Evolutionary conservation across 1,140 invertebrate genomes (phyloP).

Genomic region (Achatina immaculata): DNA sequence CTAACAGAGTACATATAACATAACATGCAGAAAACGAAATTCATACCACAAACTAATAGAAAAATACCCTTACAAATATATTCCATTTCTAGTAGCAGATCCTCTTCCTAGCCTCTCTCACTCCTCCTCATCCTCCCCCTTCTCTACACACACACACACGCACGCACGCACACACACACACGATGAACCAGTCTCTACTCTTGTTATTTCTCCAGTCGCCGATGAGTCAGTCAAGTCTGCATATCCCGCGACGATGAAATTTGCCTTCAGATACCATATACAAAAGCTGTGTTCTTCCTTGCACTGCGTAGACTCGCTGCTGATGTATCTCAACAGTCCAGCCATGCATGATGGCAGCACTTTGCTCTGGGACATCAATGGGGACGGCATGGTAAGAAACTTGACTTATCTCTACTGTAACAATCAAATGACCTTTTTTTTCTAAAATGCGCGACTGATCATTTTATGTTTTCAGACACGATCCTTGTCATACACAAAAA

Average conservation of each 20-base stretch:
- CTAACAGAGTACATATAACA: no score
- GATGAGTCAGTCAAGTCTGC: neutral
- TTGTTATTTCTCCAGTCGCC: neutral
- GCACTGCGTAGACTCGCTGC: neutral
- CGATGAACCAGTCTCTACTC: neutral
- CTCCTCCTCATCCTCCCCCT: neutral
- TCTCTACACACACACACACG: constrained; percentile 11
- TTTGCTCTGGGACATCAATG: constrained; percentile 74
- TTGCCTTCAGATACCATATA: neutral
- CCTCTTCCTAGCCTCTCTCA: no score
- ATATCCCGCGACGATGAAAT: neutral
- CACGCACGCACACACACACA: constrained; percentile 4
- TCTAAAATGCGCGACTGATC: neutral
- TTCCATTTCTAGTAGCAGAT: no score
- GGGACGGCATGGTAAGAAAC: constrained; percentile 72
- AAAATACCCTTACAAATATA: no score
- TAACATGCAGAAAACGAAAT: no score
- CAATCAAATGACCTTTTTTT: neutral
- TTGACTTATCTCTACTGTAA: neutral
- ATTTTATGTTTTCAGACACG: neutral
- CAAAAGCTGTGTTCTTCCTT: neutral
- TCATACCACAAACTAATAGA: no score
- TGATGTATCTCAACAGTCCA: neutral
- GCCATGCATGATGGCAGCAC: constrained; percentile 68
- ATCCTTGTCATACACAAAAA: neutral